Base-by-base conservation (phyloP, 2,888 invertebrate genomes). In the Ennomos fuscantarius region DNA sequence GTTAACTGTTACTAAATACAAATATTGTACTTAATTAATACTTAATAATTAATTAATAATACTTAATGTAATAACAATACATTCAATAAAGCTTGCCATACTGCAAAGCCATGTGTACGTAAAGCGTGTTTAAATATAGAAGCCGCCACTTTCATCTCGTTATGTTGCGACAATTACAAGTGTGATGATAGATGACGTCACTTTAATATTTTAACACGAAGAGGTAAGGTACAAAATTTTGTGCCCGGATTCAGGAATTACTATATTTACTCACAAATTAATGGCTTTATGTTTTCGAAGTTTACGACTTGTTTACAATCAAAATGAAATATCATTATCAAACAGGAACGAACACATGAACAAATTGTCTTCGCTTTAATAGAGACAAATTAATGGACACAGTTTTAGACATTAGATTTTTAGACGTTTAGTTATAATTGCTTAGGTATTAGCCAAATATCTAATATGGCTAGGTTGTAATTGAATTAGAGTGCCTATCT, bases 71-170 rank as follows among this genome's bases (percentile, higher is more conserved):
- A 24, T 24, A 3, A 6, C 24, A 6, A 24, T 24, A 24, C 24
- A 24, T 11, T 11, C 9, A n/a, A 24, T 24, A n/a, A 40, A 15
- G 47, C 32, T 51, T 35, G 9, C 9, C 37, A 52, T 42, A 56
- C 37, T 57, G 40, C 11, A 9, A 10, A 53, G 24, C 50, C 34
- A 53, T 53, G 55, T 50, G 62, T 59, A 43, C 42, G 9, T 24
- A 3, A 24, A 45, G 15, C 33, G 35, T 51, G 52, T 63, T 79
- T 81, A 58, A 84, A 88, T 89, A 89, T 90, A 90, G 80, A 81
- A 64, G 60, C 74, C 77, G 75, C 77, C 74, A 82, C 89, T 90
- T 88, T 90, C 90, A 88, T 90, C 90, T 89, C 87, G 83, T 89
- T 89, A 87, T 81, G 75, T 75, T 64, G 77, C 70, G 77, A 85